Percentiles rank a stretch among this genome's conserved stretches.
Conservation (phyloP, 2,888 invertebrate species). For the Mimas tiliae region DNA sequence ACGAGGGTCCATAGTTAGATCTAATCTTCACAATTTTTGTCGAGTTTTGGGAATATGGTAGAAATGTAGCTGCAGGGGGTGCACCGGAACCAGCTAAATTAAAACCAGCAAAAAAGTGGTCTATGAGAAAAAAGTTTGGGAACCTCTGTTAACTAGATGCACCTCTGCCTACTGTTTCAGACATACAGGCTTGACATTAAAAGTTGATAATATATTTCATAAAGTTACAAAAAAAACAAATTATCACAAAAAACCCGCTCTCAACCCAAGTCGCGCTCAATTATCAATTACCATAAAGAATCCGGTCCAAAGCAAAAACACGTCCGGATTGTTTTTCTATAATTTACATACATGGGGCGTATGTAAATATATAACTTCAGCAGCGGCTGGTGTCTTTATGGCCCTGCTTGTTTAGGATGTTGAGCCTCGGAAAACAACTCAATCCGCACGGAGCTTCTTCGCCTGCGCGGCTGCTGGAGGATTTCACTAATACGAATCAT, state of each 20-base stretch:
- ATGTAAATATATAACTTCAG: constrained; percentile 24
- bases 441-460: constrained; percentile 47
- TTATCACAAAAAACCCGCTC: not conserved
- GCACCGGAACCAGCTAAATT: too few relatives aligned
- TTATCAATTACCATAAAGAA: constrained; percentile 40
- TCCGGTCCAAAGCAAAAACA: constrained; percentile 36
- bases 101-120: too few relatives aligned
- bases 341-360: constrained; percentile 41
- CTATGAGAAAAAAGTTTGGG: too few relatives aligned
- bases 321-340: constrained; percentile 43
- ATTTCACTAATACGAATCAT: constrained; percentile 35
- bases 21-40: too few relatives aligned
- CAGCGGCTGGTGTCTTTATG: constrained; percentile 41
- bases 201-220: too few relatives aligned
- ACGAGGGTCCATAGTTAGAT: too few relatives aligned
- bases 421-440: constrained; percentile 43
- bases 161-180: too few relatives aligned
- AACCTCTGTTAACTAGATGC: too few relatives aligned
- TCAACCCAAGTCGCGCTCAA: constrained; percentile 18
- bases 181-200: too few relatives aligned
- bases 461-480: constrained; percentile 36
- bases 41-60: too few relatives aligned
- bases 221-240: constrained; percentile 8
- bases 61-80: too few relatives aligned
- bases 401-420: constrained; percentile 57